phyloP scores from a whole-genome alignment of 2,888 invertebrate species.

The Electrophaes corylata region DNA sequence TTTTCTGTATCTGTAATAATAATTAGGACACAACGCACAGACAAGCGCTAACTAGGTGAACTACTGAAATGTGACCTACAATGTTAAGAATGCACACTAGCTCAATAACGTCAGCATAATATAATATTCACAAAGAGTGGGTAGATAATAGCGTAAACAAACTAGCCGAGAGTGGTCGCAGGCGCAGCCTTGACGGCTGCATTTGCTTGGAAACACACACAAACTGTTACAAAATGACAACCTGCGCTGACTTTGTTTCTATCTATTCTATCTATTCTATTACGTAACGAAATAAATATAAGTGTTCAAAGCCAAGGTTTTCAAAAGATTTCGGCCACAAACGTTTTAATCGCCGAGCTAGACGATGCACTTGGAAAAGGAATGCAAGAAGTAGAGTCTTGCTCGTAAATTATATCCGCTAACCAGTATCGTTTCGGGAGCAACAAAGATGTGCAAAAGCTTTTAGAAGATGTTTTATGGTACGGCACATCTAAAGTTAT shows the following conservation, averaged over 20 bases:
- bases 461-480: constrained; percentile 26
- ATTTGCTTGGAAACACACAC: constrained; percentile 38
- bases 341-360: constrained; percentile 32
- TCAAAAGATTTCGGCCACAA: constrained; percentile 31
- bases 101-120: constrained; percentile 20
- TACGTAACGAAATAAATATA: constrained; percentile 43
- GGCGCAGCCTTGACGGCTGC: constrained; percentile 33
- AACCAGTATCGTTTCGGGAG: constrained; percentile 28
- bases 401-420: constrained; percentile 33
- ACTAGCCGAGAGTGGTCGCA: constrained; percentile 27
- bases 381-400: constrained; percentile 24
- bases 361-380: constrained; percentile 28
- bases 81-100: constrained; percentile 18
- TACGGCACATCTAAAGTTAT: not conserved
- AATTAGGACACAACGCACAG: not conserved
- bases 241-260: constrained; percentile 38
- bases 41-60: constrained; percentile 3
- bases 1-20: not conserved
- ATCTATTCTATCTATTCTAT: too few species aligned
- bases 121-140: constrained; percentile 29
- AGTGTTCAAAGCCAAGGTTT: constrained; percentile 53
- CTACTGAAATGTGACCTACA: constrained; percentile 23
- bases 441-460: constrained; percentile 36
- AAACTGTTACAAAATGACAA: constrained; percentile 26
- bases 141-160: constrained; percentile 30